Evolutionary conservation across 2,113 vertebrate species (phyloP).

Genomic region (Centrocercus urophasianus): DNA sequence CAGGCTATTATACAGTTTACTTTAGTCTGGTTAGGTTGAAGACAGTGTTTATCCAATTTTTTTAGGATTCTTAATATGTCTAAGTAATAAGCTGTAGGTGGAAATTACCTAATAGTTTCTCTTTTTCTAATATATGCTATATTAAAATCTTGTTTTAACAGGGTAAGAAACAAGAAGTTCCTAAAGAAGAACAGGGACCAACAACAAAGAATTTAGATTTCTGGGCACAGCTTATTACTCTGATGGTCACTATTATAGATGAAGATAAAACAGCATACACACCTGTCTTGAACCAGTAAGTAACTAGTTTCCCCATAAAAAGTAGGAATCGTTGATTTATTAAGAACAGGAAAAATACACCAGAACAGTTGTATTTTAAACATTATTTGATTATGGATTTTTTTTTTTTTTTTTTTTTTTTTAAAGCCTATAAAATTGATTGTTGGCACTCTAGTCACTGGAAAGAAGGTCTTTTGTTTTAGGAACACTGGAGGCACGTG

Average conservation of each 20-base stretch:
- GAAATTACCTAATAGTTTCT: not conserved
- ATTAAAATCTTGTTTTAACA: slow-evolving; percentile 58
- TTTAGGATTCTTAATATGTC: not conserved
- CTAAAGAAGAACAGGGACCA: slow-evolving; percentile 93
- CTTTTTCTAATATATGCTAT: not conserved
- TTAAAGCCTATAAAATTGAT: not conserved
- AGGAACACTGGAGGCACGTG: not conserved
- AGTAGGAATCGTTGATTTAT: not conserved
- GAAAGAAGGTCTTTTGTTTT: not conserved
- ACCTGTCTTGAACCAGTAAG: slow-evolving; percentile 93
- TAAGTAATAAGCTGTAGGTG: not conserved
- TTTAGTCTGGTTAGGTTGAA: not conserved
- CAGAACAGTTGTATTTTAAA: not conserved
- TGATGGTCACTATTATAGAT: slow-evolving; percentile 95
- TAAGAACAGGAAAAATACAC: not conserved
- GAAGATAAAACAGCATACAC: slow-evolving; percentile 93
- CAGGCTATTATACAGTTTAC: not conserved
- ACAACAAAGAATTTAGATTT: slow-evolving; percentile 94
- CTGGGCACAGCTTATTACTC: slow-evolving; percentile 93
- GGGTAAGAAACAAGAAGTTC: slow-evolving; percentile 89
- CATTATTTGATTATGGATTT: not conserved
- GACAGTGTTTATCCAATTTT: not conserved
- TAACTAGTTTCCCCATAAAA: slow-evolving; percentile 32
- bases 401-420: not conserved
- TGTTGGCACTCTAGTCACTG: not conserved